Base-by-base conservation (phyloP, 2,888 invertebrate species). In the Ischnura elegans region DNA sequence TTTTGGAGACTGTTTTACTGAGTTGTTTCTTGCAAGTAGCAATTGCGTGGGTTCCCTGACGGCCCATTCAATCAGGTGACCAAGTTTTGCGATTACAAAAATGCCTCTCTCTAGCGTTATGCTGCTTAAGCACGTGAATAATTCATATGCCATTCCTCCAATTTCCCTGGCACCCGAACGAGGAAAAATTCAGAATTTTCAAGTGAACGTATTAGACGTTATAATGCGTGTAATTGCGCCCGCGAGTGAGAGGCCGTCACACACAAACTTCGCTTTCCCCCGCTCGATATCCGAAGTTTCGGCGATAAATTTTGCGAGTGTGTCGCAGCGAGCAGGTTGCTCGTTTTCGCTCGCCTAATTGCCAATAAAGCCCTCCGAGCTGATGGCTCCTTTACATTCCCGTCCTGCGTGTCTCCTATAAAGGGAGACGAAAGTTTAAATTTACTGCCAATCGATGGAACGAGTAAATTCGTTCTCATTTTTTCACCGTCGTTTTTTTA, bases 381-480 rank as follows among this genome's bases (percentile, higher is more conserved):
- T 87, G 43, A 86, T 46, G 86, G n/a, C 86, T 86, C 51, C 51
- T 87, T n/a, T 42, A 42, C 13, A 76, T 76, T 76, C 76, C 76
- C 76, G 8, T 36, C 76, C 36, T 51, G 36, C 76, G 16, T 29
- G 36, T 36, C 76, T 76, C 76, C 76, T 36, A 61, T 76, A 76
- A 76, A 76, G 76, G 76, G 10, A 8, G 76, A 36, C n/a, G 76
- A 76, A 76, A 76, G 76, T 76, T 76, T 10, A 76, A 76, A 76
- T 76, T 36, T 76, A 76, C 76, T 76, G 76, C 25, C 76, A 76
- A 76, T 76, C 76, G 76, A 76, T 76, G 36, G 76, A 36, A 10
- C 29, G 36, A 16, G 76, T 36, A 8, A 76, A 16, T 76, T 36
- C 29, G 36, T 51, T 51, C 51, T 51, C 19, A 19, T 51, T 76